Percentiles rank a stretch among this genome's conserved stretches.
These are phyloP conservation scores for Himantopus leucocephalus DNA, from an alignment of 2,113 vertebrate species.

Conservation along the genomic window DNA sequence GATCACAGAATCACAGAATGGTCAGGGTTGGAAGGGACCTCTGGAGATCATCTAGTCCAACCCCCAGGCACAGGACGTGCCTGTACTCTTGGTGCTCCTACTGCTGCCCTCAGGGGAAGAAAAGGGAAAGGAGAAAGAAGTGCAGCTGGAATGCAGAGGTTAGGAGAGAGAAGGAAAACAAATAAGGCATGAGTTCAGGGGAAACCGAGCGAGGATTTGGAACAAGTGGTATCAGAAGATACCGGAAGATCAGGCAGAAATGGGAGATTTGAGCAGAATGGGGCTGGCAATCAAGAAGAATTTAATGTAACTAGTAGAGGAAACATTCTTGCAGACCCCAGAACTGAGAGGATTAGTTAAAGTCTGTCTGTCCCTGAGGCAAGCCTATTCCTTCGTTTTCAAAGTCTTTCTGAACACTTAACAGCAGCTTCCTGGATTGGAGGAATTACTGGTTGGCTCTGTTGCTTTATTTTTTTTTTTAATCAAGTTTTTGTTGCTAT, in stretches of 20 bases:
- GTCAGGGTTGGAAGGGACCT: no score
- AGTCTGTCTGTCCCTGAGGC: background rate
- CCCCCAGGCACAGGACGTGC: background rate
- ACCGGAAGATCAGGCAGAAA: background rate
- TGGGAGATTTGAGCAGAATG: background rate
- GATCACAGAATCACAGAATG: no score
- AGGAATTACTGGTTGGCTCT: background rate
- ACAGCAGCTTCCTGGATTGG: background rate
- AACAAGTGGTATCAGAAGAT: background rate
- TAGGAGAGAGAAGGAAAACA: background rate
- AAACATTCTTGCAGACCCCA: background rate
- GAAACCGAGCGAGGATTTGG: background rate
- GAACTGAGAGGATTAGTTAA: background rate
- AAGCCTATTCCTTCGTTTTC: background rate
- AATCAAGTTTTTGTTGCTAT: background rate
- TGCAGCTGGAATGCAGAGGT: background rate
- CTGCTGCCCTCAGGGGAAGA: background rate
- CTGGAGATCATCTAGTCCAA: no score
- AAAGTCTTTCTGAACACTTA: background rate
- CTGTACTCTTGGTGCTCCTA: rapidly evolving
- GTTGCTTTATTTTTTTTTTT: background rate
- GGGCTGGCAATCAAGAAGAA: background rate
- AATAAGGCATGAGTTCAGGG: background rate
- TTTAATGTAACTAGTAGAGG: background rate
- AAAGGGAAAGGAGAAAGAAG: background rate